A percentile compares a stretch with the other conserved stretches of the same genome.
These are phyloP conservation scores for Nesogale talazaci DNA, from an alignment of 2,113 vertebrate species.

Conservation along the genomic window DNA sequence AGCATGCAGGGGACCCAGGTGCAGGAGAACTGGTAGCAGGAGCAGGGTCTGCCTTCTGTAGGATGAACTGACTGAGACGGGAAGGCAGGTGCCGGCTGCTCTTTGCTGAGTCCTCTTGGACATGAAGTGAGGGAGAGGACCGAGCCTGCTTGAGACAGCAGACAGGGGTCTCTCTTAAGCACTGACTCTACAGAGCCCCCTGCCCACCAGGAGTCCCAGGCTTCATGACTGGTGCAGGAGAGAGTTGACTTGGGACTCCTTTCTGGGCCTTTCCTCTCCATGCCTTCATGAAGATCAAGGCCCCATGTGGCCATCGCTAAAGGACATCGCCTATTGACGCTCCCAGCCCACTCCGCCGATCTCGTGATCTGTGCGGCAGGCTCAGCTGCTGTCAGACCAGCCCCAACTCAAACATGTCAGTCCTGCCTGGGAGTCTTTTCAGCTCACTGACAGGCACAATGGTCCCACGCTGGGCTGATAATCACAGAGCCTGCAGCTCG, in stretches of 20 bases:
- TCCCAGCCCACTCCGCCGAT: conserved; percentile 72
- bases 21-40: neutral
- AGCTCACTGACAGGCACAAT: neutral
- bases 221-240: conserved; percentile 67
- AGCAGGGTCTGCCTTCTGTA: no score
- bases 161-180: neutral
- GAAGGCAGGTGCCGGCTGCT: neutral
- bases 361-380: conserved; percentile 75
- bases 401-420: conserved; percentile 20
- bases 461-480: no score
- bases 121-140: neutral
- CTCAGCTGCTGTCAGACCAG: conserved; percentile 61
- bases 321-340: neutral
- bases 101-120: neutral
- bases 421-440: neutral
- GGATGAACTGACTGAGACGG: neutral
- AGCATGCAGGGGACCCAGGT: neutral
- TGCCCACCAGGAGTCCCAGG: conserved; percentile 36
- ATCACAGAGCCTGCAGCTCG: no score
- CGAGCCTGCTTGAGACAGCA: neutral
- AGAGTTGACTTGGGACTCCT: conserved; percentile 69
- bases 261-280: conserved; percentile 18
- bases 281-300: conserved; percentile 73
- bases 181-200: fast-evolving
- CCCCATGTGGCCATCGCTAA: neutral